A percentile compares a stretch with the other conserved stretches of the same genome.
phyloP scores from a whole-genome alignment of 1,140 invertebrate species.

The Triops longicaudatus region DNA sequence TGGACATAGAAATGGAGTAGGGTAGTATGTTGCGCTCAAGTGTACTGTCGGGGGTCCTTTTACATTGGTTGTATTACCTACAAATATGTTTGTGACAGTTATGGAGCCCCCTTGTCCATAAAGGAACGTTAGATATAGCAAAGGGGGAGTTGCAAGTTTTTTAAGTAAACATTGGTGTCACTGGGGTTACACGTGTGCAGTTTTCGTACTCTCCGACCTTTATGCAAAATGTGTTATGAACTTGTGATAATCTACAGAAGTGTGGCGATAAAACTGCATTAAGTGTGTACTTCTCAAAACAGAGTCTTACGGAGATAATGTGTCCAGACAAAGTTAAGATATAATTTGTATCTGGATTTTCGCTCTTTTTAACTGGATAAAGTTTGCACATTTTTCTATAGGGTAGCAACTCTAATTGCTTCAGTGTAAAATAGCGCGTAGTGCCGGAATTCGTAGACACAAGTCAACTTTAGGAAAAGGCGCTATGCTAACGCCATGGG shows the following conservation, averaged over 20 bases:
- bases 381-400: too few species aligned
- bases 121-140: not conserved
- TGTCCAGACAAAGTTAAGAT: not conserved
- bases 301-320: not conserved
- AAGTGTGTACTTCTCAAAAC: not conserved
- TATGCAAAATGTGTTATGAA: not conserved
- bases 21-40: not conserved
- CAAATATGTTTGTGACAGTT: not conserved
- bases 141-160: not conserved
- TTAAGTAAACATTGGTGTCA: not conserved
- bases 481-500: too few species aligned
- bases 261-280: not conserved
- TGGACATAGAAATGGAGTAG: not conserved
- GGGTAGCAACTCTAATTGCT: too few species aligned
- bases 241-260: not conserved
- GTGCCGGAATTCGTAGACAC: too few species aligned
- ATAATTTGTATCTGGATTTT: not conserved
- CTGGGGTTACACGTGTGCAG: not conserved
- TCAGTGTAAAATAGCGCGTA: too few species aligned
- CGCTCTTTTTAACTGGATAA: too few species aligned
- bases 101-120: not conserved
- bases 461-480: too few species aligned
- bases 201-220: not conserved
- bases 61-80: not conserved
- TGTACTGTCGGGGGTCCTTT: not conserved